Evolutionary conservation across 2,113 vertebrate genomes (phyloP).

Genomic region (Ammodytes marinus): DNA sequence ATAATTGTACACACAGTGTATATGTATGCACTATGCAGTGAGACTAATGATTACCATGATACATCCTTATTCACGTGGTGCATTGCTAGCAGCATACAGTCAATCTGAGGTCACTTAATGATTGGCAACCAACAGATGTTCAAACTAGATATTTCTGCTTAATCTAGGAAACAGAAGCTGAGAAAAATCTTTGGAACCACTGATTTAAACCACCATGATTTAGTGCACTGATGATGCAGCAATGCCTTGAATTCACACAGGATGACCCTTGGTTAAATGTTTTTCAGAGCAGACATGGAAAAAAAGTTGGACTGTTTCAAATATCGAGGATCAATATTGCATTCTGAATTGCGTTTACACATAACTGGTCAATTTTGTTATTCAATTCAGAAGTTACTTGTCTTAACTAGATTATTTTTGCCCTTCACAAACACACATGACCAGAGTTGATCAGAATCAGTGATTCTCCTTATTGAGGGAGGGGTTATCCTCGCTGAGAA

Average conservation of each 20-base stretch:
- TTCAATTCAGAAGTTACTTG: constrained; percentile 7
- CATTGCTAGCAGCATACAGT: not conserved
- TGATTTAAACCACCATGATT: not conserved
- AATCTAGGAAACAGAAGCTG: not conserved
- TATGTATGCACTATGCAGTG: not conserved
- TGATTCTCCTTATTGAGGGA: not conserved
- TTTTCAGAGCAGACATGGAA: not conserved
- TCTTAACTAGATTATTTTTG: not conserved
- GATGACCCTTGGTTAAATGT: too few species aligned
- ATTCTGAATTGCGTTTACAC: not conserved
- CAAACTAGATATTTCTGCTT: not conserved
- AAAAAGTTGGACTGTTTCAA: not conserved
- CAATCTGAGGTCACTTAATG: not conserved
- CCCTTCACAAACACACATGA: not conserved
- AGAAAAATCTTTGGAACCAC: not conserved
- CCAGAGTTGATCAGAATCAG: not conserved
- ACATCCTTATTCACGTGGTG: not conserved
- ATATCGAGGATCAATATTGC: not conserved
- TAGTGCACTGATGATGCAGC: not conserved
- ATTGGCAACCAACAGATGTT: not conserved
- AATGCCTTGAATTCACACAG: not conserved
- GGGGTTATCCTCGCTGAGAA: constrained; percentile 2
- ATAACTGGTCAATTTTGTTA: constrained; percentile 35
- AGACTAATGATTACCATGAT: not conserved
- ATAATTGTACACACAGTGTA: too few species aligned